Conservation (phyloP, 2,797 vertebrate genomes). For the Podarcis siculus region DNA sequence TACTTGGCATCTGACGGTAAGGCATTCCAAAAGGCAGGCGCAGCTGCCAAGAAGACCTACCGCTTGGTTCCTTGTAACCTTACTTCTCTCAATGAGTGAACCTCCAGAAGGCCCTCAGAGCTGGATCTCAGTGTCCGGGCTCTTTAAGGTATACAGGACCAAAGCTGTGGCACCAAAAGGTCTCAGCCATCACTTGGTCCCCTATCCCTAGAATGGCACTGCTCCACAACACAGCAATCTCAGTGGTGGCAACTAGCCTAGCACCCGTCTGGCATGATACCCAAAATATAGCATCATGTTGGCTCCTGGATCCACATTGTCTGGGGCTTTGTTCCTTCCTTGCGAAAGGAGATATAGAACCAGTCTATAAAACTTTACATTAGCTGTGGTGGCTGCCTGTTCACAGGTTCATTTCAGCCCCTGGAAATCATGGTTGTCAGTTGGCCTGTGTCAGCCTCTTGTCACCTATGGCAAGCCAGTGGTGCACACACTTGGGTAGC, state of each 20-base stretch:
- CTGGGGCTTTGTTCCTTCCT: neutral
- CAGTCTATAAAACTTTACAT: neutral
- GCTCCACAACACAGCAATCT: neutral
- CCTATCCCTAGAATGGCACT: neutral
- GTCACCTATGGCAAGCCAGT: neutral
- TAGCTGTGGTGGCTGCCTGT: neutral
- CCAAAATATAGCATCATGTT: neutral
- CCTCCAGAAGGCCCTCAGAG: too few relatives aligned
- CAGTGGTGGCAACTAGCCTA: neutral
- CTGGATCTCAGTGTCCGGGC: too few relatives aligned
- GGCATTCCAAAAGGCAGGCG: too few relatives aligned
- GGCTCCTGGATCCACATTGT: neutral
- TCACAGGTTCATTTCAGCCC: neutral
- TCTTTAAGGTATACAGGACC: too few relatives aligned
- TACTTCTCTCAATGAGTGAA: too few relatives aligned
- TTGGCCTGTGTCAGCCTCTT: neutral
- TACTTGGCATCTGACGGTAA: too few relatives aligned
- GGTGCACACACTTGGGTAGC: neutral
- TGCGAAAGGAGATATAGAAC: neutral
- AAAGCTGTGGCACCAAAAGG: neutral
- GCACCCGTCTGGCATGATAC: neutral
- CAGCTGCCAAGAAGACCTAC: too few relatives aligned
- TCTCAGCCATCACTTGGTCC: neutral
- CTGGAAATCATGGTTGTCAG: neutral
- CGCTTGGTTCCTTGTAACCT: too few relatives aligned